Percentiles rank a stretch among this genome's conserved stretches.
Conservation (phyloP, 92 coral and sea anemone genomes). For the Desmophyllum pertusum region DNA sequence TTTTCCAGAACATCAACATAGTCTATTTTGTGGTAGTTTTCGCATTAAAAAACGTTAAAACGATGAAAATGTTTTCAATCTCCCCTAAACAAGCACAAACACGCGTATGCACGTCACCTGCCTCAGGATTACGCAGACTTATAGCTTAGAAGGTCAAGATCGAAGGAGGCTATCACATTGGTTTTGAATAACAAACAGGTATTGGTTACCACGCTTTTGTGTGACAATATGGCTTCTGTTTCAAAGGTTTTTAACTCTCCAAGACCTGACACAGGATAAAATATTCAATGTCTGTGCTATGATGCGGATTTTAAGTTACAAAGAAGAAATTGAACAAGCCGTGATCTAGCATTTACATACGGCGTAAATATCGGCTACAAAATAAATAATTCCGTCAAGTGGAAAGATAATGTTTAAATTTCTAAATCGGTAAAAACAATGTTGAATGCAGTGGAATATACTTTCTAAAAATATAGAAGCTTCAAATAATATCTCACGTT, state of each 20-base stretch:
- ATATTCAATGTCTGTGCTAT: neutral
- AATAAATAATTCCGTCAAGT: neutral
- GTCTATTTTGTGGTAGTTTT: no score
- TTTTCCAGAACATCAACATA: no score
- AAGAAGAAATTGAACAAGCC: neutral
- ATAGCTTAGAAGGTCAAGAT: no score
- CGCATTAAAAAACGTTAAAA: no score
- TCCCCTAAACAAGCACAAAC: no score
- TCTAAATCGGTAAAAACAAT: neutral
- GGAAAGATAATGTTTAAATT: neutral
- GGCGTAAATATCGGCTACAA: neutral
- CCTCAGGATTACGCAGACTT: no score
- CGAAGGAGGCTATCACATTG: no score
- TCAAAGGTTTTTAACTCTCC: neutral
- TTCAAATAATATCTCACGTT: neutral
- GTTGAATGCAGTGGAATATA: neutral
- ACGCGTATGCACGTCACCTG: no score
- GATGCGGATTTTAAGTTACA: neutral
- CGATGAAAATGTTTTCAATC: no score
- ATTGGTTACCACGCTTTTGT: neutral
- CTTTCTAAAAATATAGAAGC: neutral
- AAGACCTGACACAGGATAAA: no score
- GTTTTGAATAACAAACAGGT: slow-evolving; percentile 1
- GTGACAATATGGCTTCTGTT: no score
- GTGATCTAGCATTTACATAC: neutral